Percentiles rank a stretch among this genome's conserved stretches.
Conservation (phyloP, 2,797 vertebrate genomes). For the Anabacerthia variegaticeps region DNA sequence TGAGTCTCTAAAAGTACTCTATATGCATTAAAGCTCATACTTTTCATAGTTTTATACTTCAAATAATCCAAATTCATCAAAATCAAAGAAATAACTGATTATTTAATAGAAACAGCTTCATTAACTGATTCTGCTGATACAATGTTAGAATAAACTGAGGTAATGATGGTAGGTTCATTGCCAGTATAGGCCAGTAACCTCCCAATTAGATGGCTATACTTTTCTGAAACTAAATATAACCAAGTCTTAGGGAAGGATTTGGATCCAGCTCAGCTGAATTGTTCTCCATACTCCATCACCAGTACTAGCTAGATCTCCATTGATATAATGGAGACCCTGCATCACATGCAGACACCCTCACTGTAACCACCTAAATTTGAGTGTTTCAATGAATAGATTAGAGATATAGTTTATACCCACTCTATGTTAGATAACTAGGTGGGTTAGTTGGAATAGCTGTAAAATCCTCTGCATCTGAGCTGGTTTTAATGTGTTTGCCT, state of each 20-base stretch:
- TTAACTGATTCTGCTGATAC: background rate
- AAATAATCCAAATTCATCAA: background rate
- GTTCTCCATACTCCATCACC: background rate
- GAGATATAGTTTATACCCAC: background rate
- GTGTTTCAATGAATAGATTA: background rate
- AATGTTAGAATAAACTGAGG: background rate
- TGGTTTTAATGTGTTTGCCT: background rate
- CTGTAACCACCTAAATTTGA: background rate
- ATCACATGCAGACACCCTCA: background rate
- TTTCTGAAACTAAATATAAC: background rate
- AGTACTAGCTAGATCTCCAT: background rate
- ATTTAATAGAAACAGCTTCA: background rate
- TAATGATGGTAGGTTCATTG: background rate
- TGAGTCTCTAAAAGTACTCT: background rate
- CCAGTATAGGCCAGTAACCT: background rate
- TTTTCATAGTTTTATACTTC: background rate
- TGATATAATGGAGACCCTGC: background rate
- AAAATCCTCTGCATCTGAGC: background rate
- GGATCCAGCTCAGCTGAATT: background rate
- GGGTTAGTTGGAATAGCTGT: background rate
- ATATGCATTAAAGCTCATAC: background rate
- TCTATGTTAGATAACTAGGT: background rate
- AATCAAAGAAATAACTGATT: background rate
- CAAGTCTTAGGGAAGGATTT: background rate
- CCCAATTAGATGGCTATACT: background rate